Conservation (phyloP, 2,113 vertebrate species). For the Glaucomys volans region DNA sequence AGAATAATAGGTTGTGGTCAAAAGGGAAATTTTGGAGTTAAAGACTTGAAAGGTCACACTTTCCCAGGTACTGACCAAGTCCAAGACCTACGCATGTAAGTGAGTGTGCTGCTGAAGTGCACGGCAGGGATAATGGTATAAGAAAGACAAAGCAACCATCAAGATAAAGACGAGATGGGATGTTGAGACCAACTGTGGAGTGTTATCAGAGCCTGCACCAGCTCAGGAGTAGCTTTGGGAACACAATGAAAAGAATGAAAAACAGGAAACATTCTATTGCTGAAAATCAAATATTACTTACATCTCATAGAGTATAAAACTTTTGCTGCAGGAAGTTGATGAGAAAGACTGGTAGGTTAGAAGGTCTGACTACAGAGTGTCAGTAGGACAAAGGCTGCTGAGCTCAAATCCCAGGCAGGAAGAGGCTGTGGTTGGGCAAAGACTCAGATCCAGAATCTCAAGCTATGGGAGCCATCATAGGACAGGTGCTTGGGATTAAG, state of each 20-base stretch:
- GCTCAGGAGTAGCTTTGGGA: background rate
- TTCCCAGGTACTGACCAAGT: background rate
- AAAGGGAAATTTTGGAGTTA: background rate
- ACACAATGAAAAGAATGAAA: background rate
- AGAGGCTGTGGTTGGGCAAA: background rate
- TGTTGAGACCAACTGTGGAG: background rate
- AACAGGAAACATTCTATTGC: background rate
- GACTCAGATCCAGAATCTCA: background rate
- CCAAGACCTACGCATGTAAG: background rate
- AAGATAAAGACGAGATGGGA: background rate
- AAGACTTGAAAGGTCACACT: conserved; percentile 24
- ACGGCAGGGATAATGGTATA: background rate
- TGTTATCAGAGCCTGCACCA: background rate
- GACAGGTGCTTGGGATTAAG: background rate
- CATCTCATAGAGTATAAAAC: background rate
- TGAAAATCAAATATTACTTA: background rate
- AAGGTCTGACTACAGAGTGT: background rate
- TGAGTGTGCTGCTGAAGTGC: background rate
- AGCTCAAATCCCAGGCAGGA: background rate
- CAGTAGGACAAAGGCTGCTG: background rate
- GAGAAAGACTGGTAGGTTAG: background rate
- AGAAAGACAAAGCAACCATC: background rate
- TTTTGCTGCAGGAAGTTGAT: background rate
- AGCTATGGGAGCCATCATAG: background rate
- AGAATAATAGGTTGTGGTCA: conserved; percentile 18